Conservation (phyloP, 2,888 invertebrate species). For the Amaurobius ferox region DNA sequence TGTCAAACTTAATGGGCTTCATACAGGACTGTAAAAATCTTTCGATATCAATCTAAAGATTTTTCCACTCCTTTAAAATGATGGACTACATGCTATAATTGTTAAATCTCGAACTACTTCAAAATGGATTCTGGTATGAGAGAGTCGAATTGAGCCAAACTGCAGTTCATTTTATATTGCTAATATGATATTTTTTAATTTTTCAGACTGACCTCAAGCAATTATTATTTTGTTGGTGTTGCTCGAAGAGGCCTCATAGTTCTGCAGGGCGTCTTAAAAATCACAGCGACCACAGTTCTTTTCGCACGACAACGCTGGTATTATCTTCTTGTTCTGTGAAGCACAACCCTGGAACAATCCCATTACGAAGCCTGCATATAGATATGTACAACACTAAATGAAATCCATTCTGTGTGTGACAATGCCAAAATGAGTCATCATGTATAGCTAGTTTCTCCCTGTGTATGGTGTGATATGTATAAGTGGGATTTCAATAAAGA, state of each 20-base stretch:
- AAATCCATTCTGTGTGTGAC: not conserved
- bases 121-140: no score
- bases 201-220: constrained; percentile 67
- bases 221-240: constrained; percentile 62
- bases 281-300: constrained; percentile 58
- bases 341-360: constrained; percentile 28
- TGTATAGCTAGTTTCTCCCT: not conserved
- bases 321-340: constrained; percentile 58
- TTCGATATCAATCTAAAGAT: no score
- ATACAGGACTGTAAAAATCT: no score
- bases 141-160: no score
- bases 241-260: constrained; percentile 30
- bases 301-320: constrained; percentile 63
- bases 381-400: constrained; percentile 44
- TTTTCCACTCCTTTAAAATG: no score
- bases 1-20: no score
- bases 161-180: no score
- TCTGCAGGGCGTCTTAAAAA: constrained; percentile 37
- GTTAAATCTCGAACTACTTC: no score
- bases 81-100: no score
- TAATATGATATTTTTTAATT: not conserved
- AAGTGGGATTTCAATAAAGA: no score
- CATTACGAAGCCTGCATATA: constrained; percentile 45
- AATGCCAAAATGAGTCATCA: not conserved
- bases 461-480: no score